Evolutionary conservation across 2,888 invertebrate genomes (phyloP).

Genomic region (Leptothorax acervorum): DNA sequence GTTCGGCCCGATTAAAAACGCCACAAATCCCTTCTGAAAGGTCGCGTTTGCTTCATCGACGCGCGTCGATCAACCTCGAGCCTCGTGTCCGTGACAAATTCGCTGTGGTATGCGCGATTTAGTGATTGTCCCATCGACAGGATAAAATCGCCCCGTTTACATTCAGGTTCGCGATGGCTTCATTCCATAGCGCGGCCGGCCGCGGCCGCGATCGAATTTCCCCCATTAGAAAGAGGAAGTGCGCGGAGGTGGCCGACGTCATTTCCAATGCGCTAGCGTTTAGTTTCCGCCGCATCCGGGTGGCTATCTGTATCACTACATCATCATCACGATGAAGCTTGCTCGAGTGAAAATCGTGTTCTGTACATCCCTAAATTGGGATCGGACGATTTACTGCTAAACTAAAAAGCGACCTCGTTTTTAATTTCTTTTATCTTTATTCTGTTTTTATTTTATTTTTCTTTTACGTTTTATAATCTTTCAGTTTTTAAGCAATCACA

Average conservation of each 20-base stretch:
- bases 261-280: constrained; percentile 82
- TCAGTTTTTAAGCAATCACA: background rate
- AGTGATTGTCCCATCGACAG: constrained; percentile 44
- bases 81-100: constrained; percentile 44
- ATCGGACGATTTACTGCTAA: constrained; percentile 39
- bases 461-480: background rate
- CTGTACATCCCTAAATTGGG: background rate
- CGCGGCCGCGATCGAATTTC: constrained; percentile 67
- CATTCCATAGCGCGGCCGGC: constrained; percentile 41
- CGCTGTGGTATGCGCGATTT: constrained; percentile 37
- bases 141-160: constrained; percentile 63
- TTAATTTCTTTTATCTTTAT: constrained; percentile 1
- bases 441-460: background rate
- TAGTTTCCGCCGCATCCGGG: constrained; percentile 82
- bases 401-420: background rate
- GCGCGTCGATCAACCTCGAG: constrained; percentile 43
- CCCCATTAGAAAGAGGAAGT: constrained; percentile 75
- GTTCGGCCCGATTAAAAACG: constrained; percentile 44
- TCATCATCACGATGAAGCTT: constrained; percentile 73
- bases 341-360: constrained; percentile 9
- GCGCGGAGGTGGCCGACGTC: constrained; percentile 80
- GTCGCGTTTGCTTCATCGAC: constrained; percentile 39
- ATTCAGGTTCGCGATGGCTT: constrained; percentile 32
- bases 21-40: constrained; percentile 39
- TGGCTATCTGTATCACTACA: constrained; percentile 80